Conservation (phyloP, 1,140 invertebrate genomes). For the Eriosoma lanigerum region DNA sequence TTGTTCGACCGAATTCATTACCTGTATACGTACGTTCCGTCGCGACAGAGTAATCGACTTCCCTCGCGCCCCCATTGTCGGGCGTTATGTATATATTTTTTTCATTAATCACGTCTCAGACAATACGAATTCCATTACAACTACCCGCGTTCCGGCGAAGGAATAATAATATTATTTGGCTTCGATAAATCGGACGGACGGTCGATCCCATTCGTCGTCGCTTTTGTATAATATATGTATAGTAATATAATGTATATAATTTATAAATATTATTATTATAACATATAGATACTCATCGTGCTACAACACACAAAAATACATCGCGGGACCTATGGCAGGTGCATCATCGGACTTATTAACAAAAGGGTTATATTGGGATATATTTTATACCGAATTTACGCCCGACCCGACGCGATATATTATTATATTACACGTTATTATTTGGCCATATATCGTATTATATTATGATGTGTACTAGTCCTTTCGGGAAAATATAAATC, state of each 20-base stretch:
- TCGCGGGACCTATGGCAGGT: background rate
- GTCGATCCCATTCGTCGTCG: background rate
- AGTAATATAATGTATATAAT: background rate
- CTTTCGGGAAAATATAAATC: constrained; percentile 25
- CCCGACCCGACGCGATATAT: background rate
- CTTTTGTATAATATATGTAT: background rate
- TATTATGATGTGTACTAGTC: too few species aligned
- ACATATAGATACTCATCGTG: background rate
- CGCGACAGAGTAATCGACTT: constrained; percentile 48
- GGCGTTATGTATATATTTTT: constrained; percentile 50
- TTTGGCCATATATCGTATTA: too few species aligned
- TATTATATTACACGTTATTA: too few species aligned
- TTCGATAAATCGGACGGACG: constrained; percentile 4
- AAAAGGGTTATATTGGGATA: background rate
- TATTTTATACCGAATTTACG: background rate
- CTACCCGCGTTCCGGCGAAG: constrained; percentile 11
- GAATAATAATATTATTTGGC: background rate
- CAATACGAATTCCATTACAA: constrained; percentile 50
- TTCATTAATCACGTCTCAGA: constrained; percentile 51
- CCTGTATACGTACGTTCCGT: constrained; percentile 27
- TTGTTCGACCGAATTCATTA: constrained; percentile 50
- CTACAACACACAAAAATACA: background rate
- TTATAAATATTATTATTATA: background rate
- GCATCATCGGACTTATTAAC: constrained; percentile 11
- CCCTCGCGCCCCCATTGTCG: constrained; percentile 3